These are phyloP conservation scores for Chalcis sispes DNA, from an alignment of 2,888 invertebrate species.

Conservation along the genomic window DNA sequence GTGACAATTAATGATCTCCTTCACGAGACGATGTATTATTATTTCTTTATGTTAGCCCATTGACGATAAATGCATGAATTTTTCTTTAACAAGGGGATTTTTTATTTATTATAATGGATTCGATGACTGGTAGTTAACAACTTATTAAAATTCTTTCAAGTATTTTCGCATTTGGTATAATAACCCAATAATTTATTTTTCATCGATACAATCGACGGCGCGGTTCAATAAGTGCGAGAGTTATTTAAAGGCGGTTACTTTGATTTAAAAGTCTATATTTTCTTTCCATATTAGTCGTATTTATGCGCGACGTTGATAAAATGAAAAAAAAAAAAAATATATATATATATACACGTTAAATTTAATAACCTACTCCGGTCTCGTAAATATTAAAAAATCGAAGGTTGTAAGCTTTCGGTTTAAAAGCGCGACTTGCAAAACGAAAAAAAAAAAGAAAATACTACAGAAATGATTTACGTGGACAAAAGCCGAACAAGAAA, in stretches of 20 bases:
- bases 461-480: neutral
- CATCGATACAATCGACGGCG: neutral
- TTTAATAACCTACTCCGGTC: neutral
- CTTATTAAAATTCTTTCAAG: neutral
- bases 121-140: too few species aligned
- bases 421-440: neutral
- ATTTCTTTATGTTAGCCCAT: too few species aligned
- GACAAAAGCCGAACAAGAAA: neutral
- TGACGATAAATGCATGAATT: too few species aligned
- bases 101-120: too few species aligned
- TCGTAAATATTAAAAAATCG: too few species aligned
- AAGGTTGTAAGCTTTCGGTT: neutral
- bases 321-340: too few species aligned
- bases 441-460: neutral
- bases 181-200: constrained; percentile 1
- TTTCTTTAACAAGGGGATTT: too few species aligned
- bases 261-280: neutral
- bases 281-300: constrained; percentile 2
- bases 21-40: too few species aligned
- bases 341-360: too few species aligned
- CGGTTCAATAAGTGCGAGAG: neutral
- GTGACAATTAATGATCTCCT: neutral
- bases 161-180: neutral
- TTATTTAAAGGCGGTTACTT: neutral
- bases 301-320: neutral